Evolutionary conservation across 2,888 invertebrate genomes (phyloP), one percentile per base, ranked within the genome.

Genomic region (Harpagoxenus sublaevis): DNA sequence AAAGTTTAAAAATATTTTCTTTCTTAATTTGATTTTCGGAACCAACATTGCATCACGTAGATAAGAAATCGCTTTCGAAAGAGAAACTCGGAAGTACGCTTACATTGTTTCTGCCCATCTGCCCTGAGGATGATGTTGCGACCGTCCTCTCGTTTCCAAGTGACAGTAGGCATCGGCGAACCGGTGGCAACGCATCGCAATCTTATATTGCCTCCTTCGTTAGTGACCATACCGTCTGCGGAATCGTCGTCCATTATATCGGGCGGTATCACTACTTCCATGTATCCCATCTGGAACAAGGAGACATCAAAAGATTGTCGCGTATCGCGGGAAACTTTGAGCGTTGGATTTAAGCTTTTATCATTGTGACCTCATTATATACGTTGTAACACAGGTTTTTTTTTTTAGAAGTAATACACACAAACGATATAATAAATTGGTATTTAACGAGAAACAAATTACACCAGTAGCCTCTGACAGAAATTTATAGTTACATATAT

Each of bases 251-350:
- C 97, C 89, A 98, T 96, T 90, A 98, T 98, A 95, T 98, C 98
- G 75, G 98, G 98, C 9, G 98, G 98, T 92, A 98, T 97, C 84
- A 98, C 97, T 89, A 98, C 98, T 94, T 98, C 97, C 93, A 98
- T 96, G 93, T 97, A 97, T 86, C 98, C 98, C 96, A 97, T 98
- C 98, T 98, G 60, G 18, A 88, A 84, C 42, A 62, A 83, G 23
- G 31, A 70, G 18, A 62, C 45, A 35, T 23, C 23, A 15, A 48
- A 48, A 23, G 23, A 35, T 39, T 15, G 0, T 35, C 9, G 8
- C 12, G 23, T 23, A 62, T 57, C 8, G 10, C 6, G 45, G 6
- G 28, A 42, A 65, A 42, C 23, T 79, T 45, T 2, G 51, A 53
- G 28, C 31, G 68, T 45, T 2, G 28, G 10, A 28, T 23, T 55